A percentile compares a stretch with the other conserved stretches of the same genome.
These are phyloP conservation scores for Antheraea mylitta DNA, from an alignment of 1,140 invertebrate genomes.

Conservation along the genomic window DNA sequence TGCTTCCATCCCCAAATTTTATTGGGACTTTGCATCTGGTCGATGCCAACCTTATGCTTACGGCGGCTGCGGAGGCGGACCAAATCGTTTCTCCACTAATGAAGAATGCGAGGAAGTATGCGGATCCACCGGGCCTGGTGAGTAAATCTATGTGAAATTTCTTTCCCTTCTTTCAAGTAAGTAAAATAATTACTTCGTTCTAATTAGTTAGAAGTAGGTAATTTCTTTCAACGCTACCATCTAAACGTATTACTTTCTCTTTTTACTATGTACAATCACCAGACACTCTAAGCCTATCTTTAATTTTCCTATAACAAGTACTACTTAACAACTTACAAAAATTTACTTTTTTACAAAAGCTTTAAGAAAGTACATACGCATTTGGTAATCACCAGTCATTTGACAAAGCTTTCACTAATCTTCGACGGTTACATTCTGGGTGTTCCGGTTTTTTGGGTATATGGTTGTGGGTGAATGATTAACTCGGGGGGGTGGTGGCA, in stretches of 20 bases:
- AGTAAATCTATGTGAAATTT: slow-evolving; percentile 6
- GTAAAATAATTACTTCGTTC: not conserved
- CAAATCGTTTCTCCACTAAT: slow-evolving; percentile 81
- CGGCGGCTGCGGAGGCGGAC: slow-evolving; percentile 91
- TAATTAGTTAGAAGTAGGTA: not conserved
- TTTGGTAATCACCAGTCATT: no score
- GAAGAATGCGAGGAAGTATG: slow-evolving; percentile 58
- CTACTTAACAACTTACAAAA: no score
- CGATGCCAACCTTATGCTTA: slow-evolving; percentile 85
- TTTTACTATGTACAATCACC: not conserved
- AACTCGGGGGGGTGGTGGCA: slow-evolving; percentile 26
- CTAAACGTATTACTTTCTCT: not conserved
- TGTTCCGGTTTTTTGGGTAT: not conserved
- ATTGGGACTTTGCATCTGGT: slow-evolving; percentile 81
- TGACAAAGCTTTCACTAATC: not conserved
- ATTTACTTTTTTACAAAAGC: no score
- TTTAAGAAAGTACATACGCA: not conserved
- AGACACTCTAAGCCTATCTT: not conserved
- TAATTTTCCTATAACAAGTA: no score
- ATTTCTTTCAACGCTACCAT: not conserved
- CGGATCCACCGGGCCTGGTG: slow-evolving; percentile 42
- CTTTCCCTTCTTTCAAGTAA: not conserved
- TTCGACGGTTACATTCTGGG: not conserved
- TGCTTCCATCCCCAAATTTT: slow-evolving; percentile 82
- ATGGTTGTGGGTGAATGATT: slow-evolving; percentile 18